Evolutionary conservation across 2,113 vertebrate species (phyloP).

Genomic region (Varanus salvator): DNA sequence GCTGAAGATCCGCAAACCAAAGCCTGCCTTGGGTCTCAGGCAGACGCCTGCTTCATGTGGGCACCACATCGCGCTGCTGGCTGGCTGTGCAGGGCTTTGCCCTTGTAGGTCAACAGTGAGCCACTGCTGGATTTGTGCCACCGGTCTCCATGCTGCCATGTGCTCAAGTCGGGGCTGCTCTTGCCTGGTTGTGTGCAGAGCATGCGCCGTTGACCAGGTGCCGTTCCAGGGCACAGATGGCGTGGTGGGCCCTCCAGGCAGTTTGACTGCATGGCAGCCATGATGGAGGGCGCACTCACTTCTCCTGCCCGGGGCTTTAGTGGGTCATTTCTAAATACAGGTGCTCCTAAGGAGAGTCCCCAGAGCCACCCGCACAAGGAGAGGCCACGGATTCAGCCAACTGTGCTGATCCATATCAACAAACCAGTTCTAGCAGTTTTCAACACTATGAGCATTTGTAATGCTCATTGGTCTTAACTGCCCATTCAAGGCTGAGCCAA

Average conservation of each 20-base stretch:
- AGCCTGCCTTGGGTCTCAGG: background rate
- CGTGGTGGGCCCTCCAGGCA: no score
- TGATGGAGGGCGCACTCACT: background rate
- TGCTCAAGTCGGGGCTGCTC: background rate
- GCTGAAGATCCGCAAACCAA: slow-evolving; percentile 48
- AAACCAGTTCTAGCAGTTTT: no score
- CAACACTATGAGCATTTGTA: no score
- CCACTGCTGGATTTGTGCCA: background rate
- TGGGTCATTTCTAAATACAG: no score
- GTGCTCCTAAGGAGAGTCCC: no score
- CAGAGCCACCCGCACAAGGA: no score
- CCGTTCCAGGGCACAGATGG: background rate
- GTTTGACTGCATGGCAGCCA: background rate
- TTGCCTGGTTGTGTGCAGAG: background rate
- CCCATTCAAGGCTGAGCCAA: no score
- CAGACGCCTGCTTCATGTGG: background rate
- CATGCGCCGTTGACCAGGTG: background rate
- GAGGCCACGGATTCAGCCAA: no score
- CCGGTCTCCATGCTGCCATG: background rate
- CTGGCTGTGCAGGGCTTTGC: background rate
- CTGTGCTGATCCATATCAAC: no score
- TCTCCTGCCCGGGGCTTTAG: background rate
- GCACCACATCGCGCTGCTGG: background rate
- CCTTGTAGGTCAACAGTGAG: no score
- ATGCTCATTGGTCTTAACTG: no score